Evolutionary conservation across 2,113 vertebrate species (phyloP).

Genomic region (Anolis sagrei): DNA sequence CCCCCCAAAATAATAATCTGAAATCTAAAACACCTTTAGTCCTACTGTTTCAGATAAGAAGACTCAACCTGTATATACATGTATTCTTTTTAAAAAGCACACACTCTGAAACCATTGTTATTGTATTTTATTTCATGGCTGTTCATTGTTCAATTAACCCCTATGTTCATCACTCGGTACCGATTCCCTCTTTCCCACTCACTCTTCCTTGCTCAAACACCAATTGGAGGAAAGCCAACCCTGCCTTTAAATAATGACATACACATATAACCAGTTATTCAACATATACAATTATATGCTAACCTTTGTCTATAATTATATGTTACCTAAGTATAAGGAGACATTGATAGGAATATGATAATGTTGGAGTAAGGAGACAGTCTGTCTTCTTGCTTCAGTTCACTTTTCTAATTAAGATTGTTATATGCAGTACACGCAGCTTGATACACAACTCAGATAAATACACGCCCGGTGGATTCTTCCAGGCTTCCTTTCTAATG

Average conservation of each 20-base stretch:
- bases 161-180: too few relatives aligned
- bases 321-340: conserved; percentile 58
- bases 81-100: not conserved
- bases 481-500: conserved; percentile 66
- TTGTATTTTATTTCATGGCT: not conserved
- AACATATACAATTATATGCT: conserved; percentile 54
- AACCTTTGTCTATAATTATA: conserved; percentile 72
- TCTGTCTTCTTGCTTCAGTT: conserved; percentile 60
- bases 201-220: not conserved
- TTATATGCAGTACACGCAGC: conserved; percentile 64
- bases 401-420: conserved; percentile 70
- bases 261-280: conserved; percentile 70
- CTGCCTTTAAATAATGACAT: conserved; percentile 61
- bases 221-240: conserved; percentile 35
- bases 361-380: conserved; percentile 67
- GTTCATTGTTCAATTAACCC: conserved; percentile 19
- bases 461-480: conserved; percentile 64
- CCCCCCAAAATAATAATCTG: too few relatives aligned
- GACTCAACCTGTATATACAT: not conserved
- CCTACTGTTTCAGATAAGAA: too few relatives aligned
- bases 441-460: conserved; percentile 69
- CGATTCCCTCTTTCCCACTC: not conserved
- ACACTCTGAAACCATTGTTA: not conserved
- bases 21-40: too few relatives aligned
- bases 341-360: conserved; percentile 64